Conservation (phyloP, 2,113 vertebrate genomes). For the Eurypyga helias region DNA sequence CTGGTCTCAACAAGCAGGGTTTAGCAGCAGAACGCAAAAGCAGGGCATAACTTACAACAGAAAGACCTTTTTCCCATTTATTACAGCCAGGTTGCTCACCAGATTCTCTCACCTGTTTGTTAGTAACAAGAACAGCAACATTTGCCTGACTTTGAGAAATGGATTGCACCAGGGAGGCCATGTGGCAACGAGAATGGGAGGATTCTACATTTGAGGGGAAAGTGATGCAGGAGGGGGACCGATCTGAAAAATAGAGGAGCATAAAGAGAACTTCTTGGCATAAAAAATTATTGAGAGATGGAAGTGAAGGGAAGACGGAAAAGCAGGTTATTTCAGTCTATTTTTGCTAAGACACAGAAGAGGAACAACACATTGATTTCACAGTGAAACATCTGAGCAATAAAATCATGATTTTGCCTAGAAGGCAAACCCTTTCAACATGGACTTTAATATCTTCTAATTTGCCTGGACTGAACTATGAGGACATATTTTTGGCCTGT, state of each 20-base stretch:
- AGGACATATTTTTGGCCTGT: constrained; percentile 11
- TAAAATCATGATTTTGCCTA: constrained; percentile 9
- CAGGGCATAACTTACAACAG: not conserved
- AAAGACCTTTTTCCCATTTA: not conserved
- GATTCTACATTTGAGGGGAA: not conserved
- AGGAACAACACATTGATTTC: not conserved
- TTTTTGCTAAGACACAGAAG: not conserved
- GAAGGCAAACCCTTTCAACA: not conserved
- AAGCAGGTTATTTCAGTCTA: not conserved
- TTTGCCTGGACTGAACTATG: constrained; percentile 18
- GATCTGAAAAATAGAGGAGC: not conserved
- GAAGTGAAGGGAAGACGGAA: not conserved
- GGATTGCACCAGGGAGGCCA: not conserved
- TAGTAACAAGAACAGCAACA: not conserved
- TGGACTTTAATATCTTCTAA: not conserved
- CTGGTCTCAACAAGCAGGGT: not conserved
- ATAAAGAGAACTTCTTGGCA: not conserved
- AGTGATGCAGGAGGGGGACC: not conserved
- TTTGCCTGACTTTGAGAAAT: not conserved
- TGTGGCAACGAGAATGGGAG: not conserved
- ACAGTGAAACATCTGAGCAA: constrained; percentile 4
- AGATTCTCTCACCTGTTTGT: not conserved
- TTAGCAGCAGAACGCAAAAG: not conserved
- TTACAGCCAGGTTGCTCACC: not conserved
- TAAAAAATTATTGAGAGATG: not conserved